Conservation (phyloP, 2,888 invertebrate genomes). For the Parnassius orleans region DNA sequence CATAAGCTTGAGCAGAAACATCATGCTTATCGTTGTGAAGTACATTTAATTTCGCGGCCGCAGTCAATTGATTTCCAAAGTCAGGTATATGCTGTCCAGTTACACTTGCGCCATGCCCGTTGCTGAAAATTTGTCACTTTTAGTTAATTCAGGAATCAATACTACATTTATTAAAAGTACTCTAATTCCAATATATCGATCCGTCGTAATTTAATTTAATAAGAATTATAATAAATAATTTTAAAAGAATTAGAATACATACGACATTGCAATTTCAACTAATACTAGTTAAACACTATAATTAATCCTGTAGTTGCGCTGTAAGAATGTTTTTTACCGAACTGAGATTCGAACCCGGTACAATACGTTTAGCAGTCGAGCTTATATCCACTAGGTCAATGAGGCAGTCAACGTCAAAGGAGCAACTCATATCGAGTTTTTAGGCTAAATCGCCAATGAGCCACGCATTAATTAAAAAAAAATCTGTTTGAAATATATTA, state of each 20-base stretch:
- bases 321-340: background rate
- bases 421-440: background rate
- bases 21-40: constrained; percentile 44
- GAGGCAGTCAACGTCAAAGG: too few species aligned
- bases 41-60: constrained; percentile 42
- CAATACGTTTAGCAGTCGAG: too few species aligned
- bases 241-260: background rate
- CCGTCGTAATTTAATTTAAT: background rate
- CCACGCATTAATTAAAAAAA: too few species aligned
- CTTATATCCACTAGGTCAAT: too few species aligned
- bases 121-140: constrained; percentile 29
- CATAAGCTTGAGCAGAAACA: constrained; percentile 44
- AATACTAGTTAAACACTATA: background rate
- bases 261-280: too few species aligned
- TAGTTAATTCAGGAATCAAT: too few species aligned
- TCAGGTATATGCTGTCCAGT: constrained; percentile 44
- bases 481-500: too few species aligned
- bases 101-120: constrained; percentile 41
- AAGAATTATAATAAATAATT: background rate
- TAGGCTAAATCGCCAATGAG: background rate
- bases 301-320: background rate
- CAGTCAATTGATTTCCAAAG: constrained; percentile 46
- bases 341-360: too few species aligned
- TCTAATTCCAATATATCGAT: background rate
- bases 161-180: background rate